phyloP scores from a whole-genome alignment of 2,113 vertebrate species.

The Eretmochelys imbricata region DNA sequence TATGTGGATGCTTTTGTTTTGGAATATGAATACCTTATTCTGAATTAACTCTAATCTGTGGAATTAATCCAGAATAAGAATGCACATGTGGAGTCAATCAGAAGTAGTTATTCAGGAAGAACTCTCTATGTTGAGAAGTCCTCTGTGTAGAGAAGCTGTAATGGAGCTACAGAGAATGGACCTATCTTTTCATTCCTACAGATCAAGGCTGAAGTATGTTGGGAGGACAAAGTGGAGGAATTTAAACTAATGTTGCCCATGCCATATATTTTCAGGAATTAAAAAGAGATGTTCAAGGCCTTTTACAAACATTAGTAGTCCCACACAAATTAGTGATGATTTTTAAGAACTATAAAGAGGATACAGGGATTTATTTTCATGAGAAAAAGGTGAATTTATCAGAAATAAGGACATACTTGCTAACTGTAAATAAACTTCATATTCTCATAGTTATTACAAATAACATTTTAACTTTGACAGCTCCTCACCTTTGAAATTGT shows the following conservation, averaged over 20 bases:
- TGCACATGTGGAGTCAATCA: not conserved
- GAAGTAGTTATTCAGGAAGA: not conserved
- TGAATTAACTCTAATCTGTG: not conserved
- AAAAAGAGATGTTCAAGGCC: not conserved
- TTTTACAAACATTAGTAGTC: not conserved
- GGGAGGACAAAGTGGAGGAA: not conserved
- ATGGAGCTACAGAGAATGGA: not conserved
- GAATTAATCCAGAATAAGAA: not conserved
- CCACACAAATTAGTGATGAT: not conserved
- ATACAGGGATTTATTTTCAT: not conserved
- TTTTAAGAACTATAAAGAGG: not conserved
- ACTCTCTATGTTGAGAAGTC: not conserved
- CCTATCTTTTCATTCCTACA: not conserved
- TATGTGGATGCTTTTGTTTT: not conserved
- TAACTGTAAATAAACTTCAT: not conserved
- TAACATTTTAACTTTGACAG: not conserved
- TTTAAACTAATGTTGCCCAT: not conserved
- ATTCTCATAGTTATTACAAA: not conserved
- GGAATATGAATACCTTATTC: not conserved
- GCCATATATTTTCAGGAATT: not conserved
- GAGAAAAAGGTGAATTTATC: not conserved
- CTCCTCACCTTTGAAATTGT: conserved; percentile 25
- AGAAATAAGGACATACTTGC: not conserved
- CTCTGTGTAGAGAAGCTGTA: not conserved
- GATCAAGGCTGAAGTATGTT: not conserved